phyloP scores from a whole-genome alignment of 2,888 invertebrate species.

The Entomobrya multifasciata region DNA sequence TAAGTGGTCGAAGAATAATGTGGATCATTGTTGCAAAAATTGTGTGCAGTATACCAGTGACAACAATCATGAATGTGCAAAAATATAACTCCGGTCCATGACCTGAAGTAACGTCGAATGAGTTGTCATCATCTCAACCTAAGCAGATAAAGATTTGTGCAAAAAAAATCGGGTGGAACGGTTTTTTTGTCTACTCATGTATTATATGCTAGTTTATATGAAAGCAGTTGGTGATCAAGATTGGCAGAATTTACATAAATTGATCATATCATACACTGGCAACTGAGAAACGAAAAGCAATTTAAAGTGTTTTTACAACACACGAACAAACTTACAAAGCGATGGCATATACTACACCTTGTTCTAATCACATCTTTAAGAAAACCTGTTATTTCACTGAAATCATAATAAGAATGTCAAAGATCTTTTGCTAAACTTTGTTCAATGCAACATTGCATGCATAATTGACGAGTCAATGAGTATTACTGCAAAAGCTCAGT shows the following conservation, averaged over 20 bases:
- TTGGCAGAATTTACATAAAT: no score
- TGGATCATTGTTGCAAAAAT: neutral
- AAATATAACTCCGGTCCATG: slow-evolving; percentile 60
- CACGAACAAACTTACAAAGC: neutral
- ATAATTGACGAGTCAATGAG: neutral
- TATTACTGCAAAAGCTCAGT: no score
- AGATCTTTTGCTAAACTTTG: neutral
- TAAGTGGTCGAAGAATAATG: no score
- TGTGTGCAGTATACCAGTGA: neutral
- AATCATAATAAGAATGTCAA: no score
- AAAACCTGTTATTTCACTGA: slow-evolving; percentile 54
- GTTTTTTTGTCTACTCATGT: no score
- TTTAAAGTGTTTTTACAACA: neutral
- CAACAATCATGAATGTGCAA: neutral
- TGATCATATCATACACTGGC: no score
- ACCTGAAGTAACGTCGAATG: slow-evolving; percentile 65
- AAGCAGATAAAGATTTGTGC: slow-evolving; percentile 27
- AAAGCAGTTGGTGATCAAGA: no score
- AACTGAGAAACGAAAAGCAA: no score
- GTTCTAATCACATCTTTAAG: neutral
- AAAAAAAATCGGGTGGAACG: neutral
- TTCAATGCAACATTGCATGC: no score
- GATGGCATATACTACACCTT: neutral
- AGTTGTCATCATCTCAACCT: slow-evolving; percentile 41
- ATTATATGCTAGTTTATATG: no score